These are phyloP conservation scores for Aurelia sp. DNA, from an alignment of 30 jellyfish, hydroid and myxozoan species.

Conservation along the genomic window DNA sequence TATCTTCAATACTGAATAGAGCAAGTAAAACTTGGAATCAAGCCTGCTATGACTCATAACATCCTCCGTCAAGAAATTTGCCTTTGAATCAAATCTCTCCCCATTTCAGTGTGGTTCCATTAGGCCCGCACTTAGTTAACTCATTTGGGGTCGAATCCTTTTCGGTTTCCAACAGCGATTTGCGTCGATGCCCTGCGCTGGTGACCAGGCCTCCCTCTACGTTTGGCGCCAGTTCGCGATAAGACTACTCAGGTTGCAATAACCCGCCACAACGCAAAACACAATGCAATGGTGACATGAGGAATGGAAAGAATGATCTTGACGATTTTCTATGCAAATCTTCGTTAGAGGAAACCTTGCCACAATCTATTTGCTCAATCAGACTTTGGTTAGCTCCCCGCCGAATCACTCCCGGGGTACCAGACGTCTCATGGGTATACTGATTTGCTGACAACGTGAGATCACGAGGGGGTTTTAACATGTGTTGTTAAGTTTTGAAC, in stretches of 20 bases:
- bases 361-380: constrained; percentile 54
- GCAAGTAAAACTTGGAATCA: constrained; percentile 14
- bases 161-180: constrained; percentile 34
- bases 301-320: constrained; percentile 51
- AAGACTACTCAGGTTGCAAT: constrained; percentile 64
- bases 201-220: constrained; percentile 67
- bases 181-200: constrained; percentile 39
- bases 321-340: constrained; percentile 57
- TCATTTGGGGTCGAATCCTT: constrained; percentile 53
- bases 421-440: constrained; percentile 57
- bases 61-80: background rate
- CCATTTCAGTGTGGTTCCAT: constrained; percentile 21
- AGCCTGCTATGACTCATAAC: constrained; percentile 43
- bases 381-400: constrained; percentile 67
- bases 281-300: constrained; percentile 61
- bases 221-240: constrained; percentile 74
- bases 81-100: constrained; percentile 27
- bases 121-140: constrained; percentile 17
- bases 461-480: constrained; percentile 1
- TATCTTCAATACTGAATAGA: constrained; percentile 45
- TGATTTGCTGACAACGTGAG: constrained; percentile 64
- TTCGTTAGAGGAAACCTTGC: constrained; percentile 75
- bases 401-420: constrained; percentile 62
- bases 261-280: constrained; percentile 63
- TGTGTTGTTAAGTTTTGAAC: no score